These are phyloP conservation scores for Varanus komodoensis DNA, from an alignment of 2,113 vertebrate species.

Conservation along the genomic window DNA sequence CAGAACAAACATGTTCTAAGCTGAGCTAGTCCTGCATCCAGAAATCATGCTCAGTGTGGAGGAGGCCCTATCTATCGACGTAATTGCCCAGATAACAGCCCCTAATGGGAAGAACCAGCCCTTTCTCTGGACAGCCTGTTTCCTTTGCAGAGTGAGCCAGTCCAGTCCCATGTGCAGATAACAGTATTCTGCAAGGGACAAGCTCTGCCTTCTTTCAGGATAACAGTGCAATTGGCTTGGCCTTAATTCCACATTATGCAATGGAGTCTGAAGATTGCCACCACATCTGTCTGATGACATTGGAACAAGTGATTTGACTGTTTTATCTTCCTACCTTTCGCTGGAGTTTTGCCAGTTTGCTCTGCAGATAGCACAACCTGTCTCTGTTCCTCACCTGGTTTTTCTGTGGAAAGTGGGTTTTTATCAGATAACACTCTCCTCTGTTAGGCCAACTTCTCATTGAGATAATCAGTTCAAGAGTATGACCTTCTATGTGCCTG, in stretches of 20 bases:
- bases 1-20: neutral
- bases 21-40: neutral
- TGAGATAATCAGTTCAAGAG: slow-evolving; percentile 47
- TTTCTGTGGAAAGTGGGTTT: slow-evolving; percentile 23
- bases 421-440: slow-evolving; percentile 12
- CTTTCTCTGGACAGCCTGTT: slow-evolving; percentile 26
- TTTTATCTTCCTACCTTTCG: neutral
- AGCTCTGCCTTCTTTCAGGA: slow-evolving; percentile 24
- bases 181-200: slow-evolving; percentile 7
- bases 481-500: slow-evolving; percentile 54
- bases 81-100: neutral
- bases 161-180: slow-evolving; percentile 13
- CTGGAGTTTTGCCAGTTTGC: neutral
- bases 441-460: slow-evolving; percentile 50
- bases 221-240: slow-evolving; percentile 17
- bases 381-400: neutral
- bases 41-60: neutral
- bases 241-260: slow-evolving; percentile 12
- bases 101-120: neutral
- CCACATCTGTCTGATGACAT: slow-evolving; percentile 31
- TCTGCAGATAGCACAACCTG: neutral
- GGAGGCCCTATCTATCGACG: neutral
- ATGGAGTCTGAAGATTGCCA: slow-evolving; percentile 7
- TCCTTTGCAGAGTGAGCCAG: neutral
- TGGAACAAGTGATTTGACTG: neutral